These are phyloP conservation scores for Lacerta viridis DNA, from an alignment of 2,797 vertebrate genomes.

Conservation along the genomic window DNA sequence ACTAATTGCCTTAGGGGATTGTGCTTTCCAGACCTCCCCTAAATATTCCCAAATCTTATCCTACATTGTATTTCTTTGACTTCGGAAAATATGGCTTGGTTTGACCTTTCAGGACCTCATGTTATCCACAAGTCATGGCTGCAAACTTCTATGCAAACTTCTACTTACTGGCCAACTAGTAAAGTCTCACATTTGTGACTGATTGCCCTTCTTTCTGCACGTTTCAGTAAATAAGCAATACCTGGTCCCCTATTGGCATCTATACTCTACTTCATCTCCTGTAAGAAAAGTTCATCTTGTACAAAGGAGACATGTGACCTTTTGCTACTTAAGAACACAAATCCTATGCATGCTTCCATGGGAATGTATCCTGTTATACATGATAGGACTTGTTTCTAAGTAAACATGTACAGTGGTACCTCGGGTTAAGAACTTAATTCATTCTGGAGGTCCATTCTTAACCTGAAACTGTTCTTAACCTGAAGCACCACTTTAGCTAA, in stretches of 20 bases:
- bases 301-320: not conserved
- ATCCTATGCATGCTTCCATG: not conserved
- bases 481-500: no score
- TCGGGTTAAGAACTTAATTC: no score
- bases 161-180: not conserved
- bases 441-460: no score
- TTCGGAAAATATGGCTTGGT: constrained; percentile 13
- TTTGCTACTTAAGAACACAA: not conserved
- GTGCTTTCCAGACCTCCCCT: not conserved
- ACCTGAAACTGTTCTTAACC: no score
- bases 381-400: not conserved
- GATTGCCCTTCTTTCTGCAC: not conserved
- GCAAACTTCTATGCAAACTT: not conserved
- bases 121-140: not conserved
- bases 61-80: not conserved
- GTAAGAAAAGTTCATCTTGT: not conserved
- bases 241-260: not conserved
- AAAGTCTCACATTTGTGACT: not conserved
- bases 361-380: not conserved
- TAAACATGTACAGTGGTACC: not conserved
- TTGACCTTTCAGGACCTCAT: not conserved
- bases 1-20: not conserved
- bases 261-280: not conserved
- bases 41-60: constrained; percentile 10
- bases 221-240: not conserved